These are phyloP conservation scores for Digitonthophagus gazella DNA, from an alignment of 2,888 invertebrate genomes.

Conservation along the genomic window DNA sequence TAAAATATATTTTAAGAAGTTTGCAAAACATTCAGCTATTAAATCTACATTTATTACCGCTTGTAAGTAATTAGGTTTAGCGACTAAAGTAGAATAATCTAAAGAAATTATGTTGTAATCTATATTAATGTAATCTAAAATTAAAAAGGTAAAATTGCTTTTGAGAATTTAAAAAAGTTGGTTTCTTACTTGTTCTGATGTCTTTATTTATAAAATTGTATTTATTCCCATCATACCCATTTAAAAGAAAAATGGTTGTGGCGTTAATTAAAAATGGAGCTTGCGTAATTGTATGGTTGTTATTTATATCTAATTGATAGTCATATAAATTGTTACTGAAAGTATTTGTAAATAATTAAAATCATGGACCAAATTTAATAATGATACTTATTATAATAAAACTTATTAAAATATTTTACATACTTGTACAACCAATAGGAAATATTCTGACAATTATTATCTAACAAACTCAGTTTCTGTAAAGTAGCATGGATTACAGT, in stretches of 20 bases:
- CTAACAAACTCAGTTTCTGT: too few relatives aligned
- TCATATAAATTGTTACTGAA: too few relatives aligned
- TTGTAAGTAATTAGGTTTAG: constrained; percentile 59
- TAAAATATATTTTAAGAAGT: constrained; percentile 56
- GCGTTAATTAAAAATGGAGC: constrained; percentile 52
- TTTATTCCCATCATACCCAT: constrained; percentile 12
- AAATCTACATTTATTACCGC: constrained; percentile 59
- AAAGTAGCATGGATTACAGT: too few relatives aligned
- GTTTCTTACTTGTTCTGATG: constrained; percentile 10
- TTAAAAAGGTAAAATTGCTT: neutral
- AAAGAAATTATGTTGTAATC: constrained; percentile 62
- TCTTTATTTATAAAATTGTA: neutral
- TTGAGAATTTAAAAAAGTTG: too few relatives aligned
- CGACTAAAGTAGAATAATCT: constrained; percentile 61
- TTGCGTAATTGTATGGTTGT: too few relatives aligned
- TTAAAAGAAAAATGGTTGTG: neutral
- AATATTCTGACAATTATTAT: too few relatives aligned
- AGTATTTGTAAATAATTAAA: too few relatives aligned
- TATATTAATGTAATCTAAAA: constrained; percentile 56
- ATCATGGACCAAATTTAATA: too few relatives aligned
- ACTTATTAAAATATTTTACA: too few relatives aligned
- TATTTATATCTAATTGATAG: too few relatives aligned
- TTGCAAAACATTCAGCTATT: constrained; percentile 60
- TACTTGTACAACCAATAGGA: too few relatives aligned
- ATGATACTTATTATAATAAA: too few relatives aligned